Conservation (phyloP, 2,888 invertebrate genomes). For the Galerucella calmariensis region DNA sequence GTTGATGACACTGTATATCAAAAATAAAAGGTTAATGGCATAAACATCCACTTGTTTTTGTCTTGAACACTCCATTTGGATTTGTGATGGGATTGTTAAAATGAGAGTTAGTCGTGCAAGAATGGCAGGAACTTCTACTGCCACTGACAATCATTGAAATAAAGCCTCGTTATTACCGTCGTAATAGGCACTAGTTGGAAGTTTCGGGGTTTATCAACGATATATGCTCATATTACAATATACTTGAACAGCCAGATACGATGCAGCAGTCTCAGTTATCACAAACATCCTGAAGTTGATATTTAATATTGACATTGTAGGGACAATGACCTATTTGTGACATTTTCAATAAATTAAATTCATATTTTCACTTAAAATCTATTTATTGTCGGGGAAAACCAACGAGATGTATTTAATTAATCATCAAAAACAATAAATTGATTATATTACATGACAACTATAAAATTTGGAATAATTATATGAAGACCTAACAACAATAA, state of each 20-base stretch:
- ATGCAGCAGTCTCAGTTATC: neutral
- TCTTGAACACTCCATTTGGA: conserved; percentile 60
- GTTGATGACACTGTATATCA: neutral
- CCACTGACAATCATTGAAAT: conserved; percentile 65
- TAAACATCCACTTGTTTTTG: conserved; percentile 59
- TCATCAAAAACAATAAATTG: too few species aligned
- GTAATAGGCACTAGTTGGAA: conserved; percentile 58
- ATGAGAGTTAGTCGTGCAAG: conserved; percentile 51
- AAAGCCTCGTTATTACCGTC: conserved; percentile 60
- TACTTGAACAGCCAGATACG: conserved; percentile 37
- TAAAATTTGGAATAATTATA: too few species aligned
- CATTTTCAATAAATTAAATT: neutral
- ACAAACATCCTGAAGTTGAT: neutral
- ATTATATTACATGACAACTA: too few species aligned
- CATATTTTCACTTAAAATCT: too few species aligned
- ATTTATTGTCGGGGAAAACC: too few species aligned
- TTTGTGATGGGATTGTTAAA: conserved; percentile 56
- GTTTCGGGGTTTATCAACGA: conserved; percentile 53
- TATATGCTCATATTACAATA: conserved; percentile 46
- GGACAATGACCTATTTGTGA: neutral
- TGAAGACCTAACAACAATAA: too few species aligned
- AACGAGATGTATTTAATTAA: too few species aligned
- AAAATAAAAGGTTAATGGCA: conserved; percentile 43
- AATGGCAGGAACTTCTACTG: conserved; percentile 59
- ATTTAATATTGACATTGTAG: neutral